Percentiles rank a stretch among this genome's conserved stretches.
phyloP scores from a whole-genome alignment of 2,888 invertebrate genomes.

The Drosophila yooni region DNA sequence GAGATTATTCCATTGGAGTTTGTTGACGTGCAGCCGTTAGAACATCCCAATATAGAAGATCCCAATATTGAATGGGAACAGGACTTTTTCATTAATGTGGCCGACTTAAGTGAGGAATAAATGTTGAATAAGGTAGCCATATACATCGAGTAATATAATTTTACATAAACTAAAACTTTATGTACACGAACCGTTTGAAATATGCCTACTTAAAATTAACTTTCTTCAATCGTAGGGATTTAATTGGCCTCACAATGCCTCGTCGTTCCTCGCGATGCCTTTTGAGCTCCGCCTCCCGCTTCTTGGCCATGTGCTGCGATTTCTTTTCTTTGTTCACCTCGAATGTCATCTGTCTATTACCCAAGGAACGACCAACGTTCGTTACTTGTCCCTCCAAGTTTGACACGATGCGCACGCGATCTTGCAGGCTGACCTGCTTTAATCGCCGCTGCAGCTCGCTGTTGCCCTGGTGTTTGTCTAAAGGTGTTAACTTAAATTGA shows the following conservation, averaged over 20 bases:
- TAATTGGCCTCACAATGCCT: constrained; percentile 87
- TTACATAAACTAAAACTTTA: constrained; percentile 50
- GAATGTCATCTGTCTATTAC: constrained; percentile 93
- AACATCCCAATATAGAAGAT: constrained; percentile 6
- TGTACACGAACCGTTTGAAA: constrained; percentile 25
- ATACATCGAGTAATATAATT: constrained; percentile 1
- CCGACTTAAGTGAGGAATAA: constrained; percentile 16
- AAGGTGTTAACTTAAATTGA: constrained; percentile 87
- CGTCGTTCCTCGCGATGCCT: constrained; percentile 90
- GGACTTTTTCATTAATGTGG: constrained; percentile 23
- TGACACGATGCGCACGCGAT: constrained; percentile 88
- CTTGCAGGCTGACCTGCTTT: constrained; percentile 87
- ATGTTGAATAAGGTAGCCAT: constrained; percentile 9
- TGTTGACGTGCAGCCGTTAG: constrained; percentile 18
- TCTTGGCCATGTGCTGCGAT: constrained; percentile 86
- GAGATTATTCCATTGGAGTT: constrained; percentile 28
- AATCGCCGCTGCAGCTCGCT: constrained; percentile 59
- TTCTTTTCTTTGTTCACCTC: constrained; percentile 87
- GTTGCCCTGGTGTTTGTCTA: constrained; percentile 86
- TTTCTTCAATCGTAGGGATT: constrained; percentile 84
- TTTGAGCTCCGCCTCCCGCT: constrained; percentile 87
- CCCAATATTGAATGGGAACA: constrained; percentile 13
- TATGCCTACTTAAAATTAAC: constrained; percentile 82
- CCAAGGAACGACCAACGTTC: constrained; percentile 87
- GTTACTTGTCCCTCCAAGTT: constrained; percentile 84